These are phyloP conservation scores for Theretra japonica DNA, from an alignment of 2,888 invertebrate species.

Conservation along the genomic window DNA sequence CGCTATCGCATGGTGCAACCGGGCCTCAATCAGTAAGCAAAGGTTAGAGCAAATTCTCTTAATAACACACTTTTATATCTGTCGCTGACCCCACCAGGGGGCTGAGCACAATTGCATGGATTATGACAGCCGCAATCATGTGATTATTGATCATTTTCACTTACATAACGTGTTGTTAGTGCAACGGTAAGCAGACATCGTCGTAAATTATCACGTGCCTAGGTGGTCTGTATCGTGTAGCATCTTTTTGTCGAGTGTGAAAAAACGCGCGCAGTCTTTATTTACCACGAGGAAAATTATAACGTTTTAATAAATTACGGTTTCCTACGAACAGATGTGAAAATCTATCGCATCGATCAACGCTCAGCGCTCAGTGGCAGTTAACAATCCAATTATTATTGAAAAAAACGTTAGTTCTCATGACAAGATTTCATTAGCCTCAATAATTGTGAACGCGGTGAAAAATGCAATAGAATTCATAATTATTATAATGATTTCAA, in stretches of 20 bases:
- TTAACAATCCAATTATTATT: slow-evolving; percentile 46
- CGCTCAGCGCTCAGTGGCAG: slow-evolving; percentile 40
- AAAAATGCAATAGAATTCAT: slow-evolving; percentile 41
- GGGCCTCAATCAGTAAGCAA: slow-evolving; percentile 51
- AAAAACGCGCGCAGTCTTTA: slow-evolving; percentile 13
- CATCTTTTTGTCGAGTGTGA: slow-evolving; percentile 2
- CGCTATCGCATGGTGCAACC: slow-evolving; percentile 72
- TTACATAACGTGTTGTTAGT: slow-evolving; percentile 9
- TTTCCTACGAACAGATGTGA: slow-evolving; percentile 15
- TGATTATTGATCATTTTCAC: slow-evolving; percentile 36
- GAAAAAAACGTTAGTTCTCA: slow-evolving; percentile 53
- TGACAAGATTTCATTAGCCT: slow-evolving; percentile 61
- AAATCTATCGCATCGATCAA: slow-evolving; percentile 9
- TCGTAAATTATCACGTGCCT: slow-evolving; percentile 23
- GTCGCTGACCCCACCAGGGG: slow-evolving; percentile 36
- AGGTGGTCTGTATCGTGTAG: slow-evolving; percentile 18
- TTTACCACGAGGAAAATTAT: slow-evolving; percentile 8
- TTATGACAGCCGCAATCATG: slow-evolving; percentile 33
- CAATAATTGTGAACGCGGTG: slow-evolving; percentile 49
- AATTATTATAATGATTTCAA: slow-evolving; percentile 42
- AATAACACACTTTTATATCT: slow-evolving; percentile 48
- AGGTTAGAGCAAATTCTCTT: slow-evolving; percentile 69
- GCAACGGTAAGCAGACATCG: neutral
- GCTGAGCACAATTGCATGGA: slow-evolving; percentile 36
- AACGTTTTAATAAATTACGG: slow-evolving; percentile 21